A percentile compares a stretch with the other conserved stretches of the same genome.
Evolutionary conservation across 2,113 vertebrate species (phyloP).

Genomic region (Notothenia coriiceps): DNA sequence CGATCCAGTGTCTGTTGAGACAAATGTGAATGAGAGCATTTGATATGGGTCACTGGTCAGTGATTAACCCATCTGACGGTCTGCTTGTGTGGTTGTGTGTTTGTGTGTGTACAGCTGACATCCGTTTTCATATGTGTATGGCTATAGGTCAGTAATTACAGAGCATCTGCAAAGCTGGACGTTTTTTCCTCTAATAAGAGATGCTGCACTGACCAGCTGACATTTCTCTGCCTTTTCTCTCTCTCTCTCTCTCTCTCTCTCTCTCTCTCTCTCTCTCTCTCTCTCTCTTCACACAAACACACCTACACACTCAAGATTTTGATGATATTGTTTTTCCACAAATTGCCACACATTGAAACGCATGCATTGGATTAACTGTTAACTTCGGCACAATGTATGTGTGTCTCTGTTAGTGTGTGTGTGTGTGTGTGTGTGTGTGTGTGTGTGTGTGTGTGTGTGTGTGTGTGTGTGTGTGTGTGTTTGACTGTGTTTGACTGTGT

Average conservation of each 20-base stretch:
- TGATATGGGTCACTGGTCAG: constrained; percentile 71
- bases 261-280: background rate
- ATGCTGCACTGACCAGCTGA: constrained; percentile 44
- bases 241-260: background rate
- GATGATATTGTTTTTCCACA: background rate
- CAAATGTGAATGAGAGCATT: constrained; percentile 70
- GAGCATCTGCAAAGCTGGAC: constrained; percentile 60
- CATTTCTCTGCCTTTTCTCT: constrained; percentile 18
- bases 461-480: background rate
- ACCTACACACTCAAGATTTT: background rate
- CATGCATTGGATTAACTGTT: too few relatives aligned
- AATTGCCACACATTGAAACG: background rate
- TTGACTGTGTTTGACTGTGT: constrained; percentile 22
- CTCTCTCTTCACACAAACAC: background rate
- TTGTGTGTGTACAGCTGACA: constrained; percentile 18
- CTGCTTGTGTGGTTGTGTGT: constrained; percentile 20
- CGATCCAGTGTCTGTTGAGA: constrained; percentile 59
- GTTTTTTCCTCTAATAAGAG: constrained; percentile 26
- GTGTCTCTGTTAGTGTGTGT: background rate
- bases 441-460: background rate
- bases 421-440: too few relatives aligned
- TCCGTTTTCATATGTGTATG: constrained; percentile 42
- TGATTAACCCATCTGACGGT: constrained; percentile 46
- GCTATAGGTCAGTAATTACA: constrained; percentile 49
- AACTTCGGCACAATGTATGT: too few relatives aligned